phyloP scores from a whole-genome alignment of 2,888 invertebrate genomes.

The Clanis bilineata region DNA sequence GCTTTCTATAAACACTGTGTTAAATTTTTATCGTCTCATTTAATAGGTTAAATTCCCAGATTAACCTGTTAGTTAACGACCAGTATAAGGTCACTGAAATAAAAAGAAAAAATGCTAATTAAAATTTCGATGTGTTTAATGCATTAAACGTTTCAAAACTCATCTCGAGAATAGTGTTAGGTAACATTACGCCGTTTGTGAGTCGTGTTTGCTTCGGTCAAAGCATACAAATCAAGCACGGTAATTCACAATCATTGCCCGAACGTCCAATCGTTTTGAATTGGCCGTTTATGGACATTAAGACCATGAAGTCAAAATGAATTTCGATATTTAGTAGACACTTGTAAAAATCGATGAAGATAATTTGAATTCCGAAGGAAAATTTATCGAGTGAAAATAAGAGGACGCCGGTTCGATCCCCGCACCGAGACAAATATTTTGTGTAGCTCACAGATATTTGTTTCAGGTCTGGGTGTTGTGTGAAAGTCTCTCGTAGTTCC shows the following conservation, averaged over 20 bases:
- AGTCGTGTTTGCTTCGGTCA: constrained; percentile 20
- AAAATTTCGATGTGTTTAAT: constrained; percentile 17
- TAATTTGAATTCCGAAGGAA: too few relatives aligned
- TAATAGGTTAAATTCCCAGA: constrained; percentile 32
- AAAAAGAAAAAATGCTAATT: constrained; percentile 23
- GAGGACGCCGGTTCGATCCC: too few relatives aligned
- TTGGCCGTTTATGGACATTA: constrained; percentile 8
- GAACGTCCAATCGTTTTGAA: not conserved
- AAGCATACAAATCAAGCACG: constrained; percentile 13
- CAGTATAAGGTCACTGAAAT: constrained; percentile 30
- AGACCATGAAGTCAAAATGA: too few relatives aligned
- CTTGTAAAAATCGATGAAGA: too few relatives aligned
- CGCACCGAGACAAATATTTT: too few relatives aligned
- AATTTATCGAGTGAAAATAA: too few relatives aligned
- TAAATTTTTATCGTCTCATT: constrained; percentile 31
- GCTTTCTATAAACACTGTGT: constrained; percentile 27
- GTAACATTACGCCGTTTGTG: constrained; percentile 20
- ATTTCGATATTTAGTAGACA: too few relatives aligned
- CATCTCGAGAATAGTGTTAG: constrained; percentile 28
- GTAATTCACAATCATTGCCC: constrained; percentile 7
- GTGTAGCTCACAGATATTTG: too few relatives aligned
- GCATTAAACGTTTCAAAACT: constrained; percentile 21
- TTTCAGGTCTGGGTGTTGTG: too few relatives aligned
- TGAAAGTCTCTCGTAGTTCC: too few relatives aligned
- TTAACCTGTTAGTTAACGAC: constrained; percentile 30